A percentile compares a stretch with the other conserved stretches of the same genome.
phyloP scores from a whole-genome alignment of 2,797 vertebrate species.

The Enteromius unitaeniatus region DNA sequence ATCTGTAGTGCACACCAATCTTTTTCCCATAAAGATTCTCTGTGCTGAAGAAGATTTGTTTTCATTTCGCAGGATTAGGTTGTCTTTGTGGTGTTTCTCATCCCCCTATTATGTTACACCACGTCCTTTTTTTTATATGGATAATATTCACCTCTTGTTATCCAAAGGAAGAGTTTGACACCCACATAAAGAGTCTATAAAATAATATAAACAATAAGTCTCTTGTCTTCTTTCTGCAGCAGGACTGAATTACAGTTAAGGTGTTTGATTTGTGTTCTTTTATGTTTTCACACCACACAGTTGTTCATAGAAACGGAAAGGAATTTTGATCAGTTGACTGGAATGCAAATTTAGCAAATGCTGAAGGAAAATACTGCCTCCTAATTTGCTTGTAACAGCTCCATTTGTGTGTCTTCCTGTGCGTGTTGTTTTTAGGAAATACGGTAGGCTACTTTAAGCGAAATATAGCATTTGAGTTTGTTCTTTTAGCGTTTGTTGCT shows the following conservation, averaged over 20 bases:
- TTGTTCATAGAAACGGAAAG: background rate
- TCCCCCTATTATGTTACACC: background rate
- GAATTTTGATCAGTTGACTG: background rate
- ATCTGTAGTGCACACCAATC: slow-evolving; percentile 41
- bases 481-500: background rate
- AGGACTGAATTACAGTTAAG: background rate
- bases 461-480: background rate
- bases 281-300: background rate
- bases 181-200: slow-evolving; percentile 2
- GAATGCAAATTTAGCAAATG: slow-evolving; percentile 27
- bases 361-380: background rate
- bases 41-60: slow-evolving; percentile 29
- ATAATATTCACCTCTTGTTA: slow-evolving; percentile 1
- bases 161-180: slow-evolving; percentile 6
- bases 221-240: background rate
- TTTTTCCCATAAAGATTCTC: slow-evolving; percentile 54
- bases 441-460: background rate
- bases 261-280: background rate
- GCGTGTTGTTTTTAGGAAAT: slow-evolving; percentile 1
- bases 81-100: slow-evolving; percentile 30
- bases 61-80: slow-evolving; percentile 39
- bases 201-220: background rate
- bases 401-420: background rate
- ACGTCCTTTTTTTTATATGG: slow-evolving; percentile 19
- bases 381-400: background rate